Evolutionary conservation across 2,888 invertebrate species (phyloP), one percentile per base, ranked within the genome.

Genomic region (Antitype chi): DNA sequence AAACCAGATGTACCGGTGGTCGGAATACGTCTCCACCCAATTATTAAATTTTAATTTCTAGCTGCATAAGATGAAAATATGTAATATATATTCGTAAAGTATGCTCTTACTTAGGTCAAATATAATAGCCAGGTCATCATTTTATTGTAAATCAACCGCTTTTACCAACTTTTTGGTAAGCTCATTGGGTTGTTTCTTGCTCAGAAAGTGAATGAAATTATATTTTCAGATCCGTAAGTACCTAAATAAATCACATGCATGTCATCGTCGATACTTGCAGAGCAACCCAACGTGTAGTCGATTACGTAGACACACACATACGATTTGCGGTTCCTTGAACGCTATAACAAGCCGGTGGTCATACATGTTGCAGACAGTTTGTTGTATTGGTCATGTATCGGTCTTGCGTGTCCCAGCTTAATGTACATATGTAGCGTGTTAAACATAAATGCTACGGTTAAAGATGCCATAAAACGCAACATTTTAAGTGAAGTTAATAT

Each of bases 351-450:
- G 85, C 81, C 62, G n/a, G 68, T 62, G 81, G 76, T 82, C 60
- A 87, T 78, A 63, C 82, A 73, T 52, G 78, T 57, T 73, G 81
- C 76, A 74, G 80, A 78, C 76, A 86, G 85, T 84, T 87, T 82
- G 88, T 82, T 85, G 85, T 81, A 84, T 84, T 85, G 87, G 87
- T 84, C 87, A 74, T 87, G 87, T 88, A 78, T 80, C 73, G 87
- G 85, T 75, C 82, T 81, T 81, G 80, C 79, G 59, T 85, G 78
- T 82, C 70, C 81, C 74, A 76, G 69, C 79, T 76, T 84, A 74
- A 82, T 80, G 64, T 78, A 85, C 72, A 63, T 72, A 78, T 73
- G 67, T 70, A 80, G 59, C 86, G 28, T 82, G 82, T 72, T 78
- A 69, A 76, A 82, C 74, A 70, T 72, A 53, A 82, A 68, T 67